Evolutionary conservation across 2,113 vertebrate genomes (phyloP).

Genomic region (Vulpes vulpes): DNA sequence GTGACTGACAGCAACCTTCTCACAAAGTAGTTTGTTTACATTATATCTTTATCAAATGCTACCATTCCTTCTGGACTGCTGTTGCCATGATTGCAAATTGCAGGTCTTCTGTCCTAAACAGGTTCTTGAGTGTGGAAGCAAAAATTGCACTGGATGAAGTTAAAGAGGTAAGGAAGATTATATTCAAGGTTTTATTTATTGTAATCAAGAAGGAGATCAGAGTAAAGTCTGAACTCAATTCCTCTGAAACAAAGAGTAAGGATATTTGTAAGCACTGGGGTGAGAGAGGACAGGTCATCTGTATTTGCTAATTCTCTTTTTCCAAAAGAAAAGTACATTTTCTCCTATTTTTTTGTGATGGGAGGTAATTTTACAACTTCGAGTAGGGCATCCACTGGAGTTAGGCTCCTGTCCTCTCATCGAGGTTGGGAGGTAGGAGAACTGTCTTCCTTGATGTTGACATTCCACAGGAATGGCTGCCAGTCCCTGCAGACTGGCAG

Average conservation of each 20-base stretch:
- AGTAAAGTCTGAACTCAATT: neutral
- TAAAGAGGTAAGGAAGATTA: neutral
- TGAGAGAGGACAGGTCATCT: neutral
- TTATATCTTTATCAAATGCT: conserved; percentile 15
- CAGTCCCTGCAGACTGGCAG: neutral
- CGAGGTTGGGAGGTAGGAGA: neutral
- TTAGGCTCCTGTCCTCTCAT: neutral
- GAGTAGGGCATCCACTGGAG: neutral
- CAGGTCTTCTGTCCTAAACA: neutral
- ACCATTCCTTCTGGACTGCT: neutral
- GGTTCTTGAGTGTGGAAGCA: neutral
- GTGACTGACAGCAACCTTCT: neutral
- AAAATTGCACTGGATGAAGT: neutral
- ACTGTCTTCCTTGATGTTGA: neutral
- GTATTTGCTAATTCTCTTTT: neutral
- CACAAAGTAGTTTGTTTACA: conserved; percentile 12
- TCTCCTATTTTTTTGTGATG: neutral
- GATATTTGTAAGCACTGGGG: neutral
- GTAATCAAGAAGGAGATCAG: neutral
- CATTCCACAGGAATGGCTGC: neutral
- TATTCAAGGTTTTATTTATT: neutral
- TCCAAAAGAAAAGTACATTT: neutral
- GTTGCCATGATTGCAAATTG: conserved; percentile 25
- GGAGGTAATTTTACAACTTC: neutral
- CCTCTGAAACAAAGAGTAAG: neutral